phyloP scores from a whole-genome alignment of 2,888 invertebrate genomes.

The Spodoptera littoralis region DNA sequence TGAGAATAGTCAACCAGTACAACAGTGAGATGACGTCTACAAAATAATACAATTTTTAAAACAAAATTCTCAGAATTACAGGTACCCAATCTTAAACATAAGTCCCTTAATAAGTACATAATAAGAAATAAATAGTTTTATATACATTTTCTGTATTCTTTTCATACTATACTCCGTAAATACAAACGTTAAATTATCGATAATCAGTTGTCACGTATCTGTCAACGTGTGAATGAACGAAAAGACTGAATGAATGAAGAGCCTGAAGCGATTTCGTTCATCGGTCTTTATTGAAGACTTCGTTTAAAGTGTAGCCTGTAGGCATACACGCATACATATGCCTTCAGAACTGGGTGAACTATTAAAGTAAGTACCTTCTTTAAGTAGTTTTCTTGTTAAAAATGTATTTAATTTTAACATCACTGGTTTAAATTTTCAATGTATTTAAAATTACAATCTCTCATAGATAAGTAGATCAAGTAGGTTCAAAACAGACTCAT shows the following conservation, averaged over 20 bases:
- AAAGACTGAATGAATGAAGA: conserved; percentile 37
- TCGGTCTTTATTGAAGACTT: conserved; percentile 22
- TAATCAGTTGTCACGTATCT: conserved; percentile 41
- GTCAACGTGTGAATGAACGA: conserved; percentile 47
- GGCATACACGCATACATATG: too few relatives aligned
- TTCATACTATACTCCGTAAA: conserved; percentile 36
- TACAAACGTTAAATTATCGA: conserved; percentile 6
- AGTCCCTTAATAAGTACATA: conserved; percentile 70
- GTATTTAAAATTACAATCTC: too few relatives aligned
- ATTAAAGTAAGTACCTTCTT: too few relatives aligned
- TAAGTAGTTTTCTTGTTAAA: too few relatives aligned
- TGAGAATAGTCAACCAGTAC: too few relatives aligned
- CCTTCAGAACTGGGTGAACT: too few relatives aligned
- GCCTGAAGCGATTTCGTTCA: conserved; percentile 39
- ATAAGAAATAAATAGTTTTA: conserved; percentile 74
- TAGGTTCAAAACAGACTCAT: too few relatives aligned
- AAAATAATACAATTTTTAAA: neutral
- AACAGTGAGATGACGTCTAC: too few relatives aligned
- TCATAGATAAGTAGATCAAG: too few relatives aligned
- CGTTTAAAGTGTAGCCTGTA: conserved; percentile 21
- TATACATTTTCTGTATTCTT: conserved; percentile 59
- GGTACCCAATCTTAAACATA: conserved; percentile 42
- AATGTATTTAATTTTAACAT: too few relatives aligned
- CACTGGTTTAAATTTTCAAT: too few relatives aligned
- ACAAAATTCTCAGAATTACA: conserved; percentile 11